These are phyloP conservation scores for Microplitis mediator DNA, from an alignment of 1,140 invertebrate genomes.

Conservation along the genomic window DNA sequence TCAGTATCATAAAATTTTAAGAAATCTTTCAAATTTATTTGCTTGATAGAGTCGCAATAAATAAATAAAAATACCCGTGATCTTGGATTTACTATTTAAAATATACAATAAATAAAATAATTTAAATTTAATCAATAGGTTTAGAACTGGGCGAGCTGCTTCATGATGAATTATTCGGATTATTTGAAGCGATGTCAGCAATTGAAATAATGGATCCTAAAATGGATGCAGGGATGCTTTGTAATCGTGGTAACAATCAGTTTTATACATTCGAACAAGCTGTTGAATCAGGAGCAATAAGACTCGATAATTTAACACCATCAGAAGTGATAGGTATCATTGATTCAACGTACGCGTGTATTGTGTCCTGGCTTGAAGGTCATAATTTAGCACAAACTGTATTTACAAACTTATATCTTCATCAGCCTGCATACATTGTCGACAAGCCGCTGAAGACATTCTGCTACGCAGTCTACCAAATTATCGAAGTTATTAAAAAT, in stretches of 20 bases:
- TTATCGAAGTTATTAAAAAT: constrained; percentile 89
- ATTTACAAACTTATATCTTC: constrained; percentile 95
- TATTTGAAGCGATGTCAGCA: constrained; percentile 99
- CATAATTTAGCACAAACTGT: constrained; percentile 96
- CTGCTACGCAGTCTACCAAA: constrained; percentile 86
- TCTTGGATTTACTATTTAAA: neutral
- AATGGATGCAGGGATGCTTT: constrained; percentile 99
- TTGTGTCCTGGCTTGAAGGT: constrained; percentile 94
- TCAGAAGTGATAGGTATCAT: constrained; percentile 86
- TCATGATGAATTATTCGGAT: constrained; percentile 89
- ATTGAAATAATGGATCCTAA: constrained; percentile 99
- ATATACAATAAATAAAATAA: neutral
- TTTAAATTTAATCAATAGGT: constrained; percentile 62
- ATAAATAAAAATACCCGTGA: neutral
- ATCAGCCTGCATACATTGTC: constrained; percentile 84
- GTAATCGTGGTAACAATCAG: constrained; percentile 84
- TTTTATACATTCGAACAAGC: constrained; percentile 89
- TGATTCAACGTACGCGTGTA: constrained; percentile 89
- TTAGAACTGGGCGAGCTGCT: constrained; percentile 85
- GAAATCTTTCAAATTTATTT: too few species aligned
- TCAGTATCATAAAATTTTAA: too few species aligned
- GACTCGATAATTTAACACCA: constrained; percentile 76
- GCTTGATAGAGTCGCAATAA: neutral
- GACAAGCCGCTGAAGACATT: constrained; percentile 87
- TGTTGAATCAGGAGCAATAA: constrained; percentile 78